Conservation (phyloP, 2,888 invertebrate species). For the Sympetrum striolatum region DNA sequence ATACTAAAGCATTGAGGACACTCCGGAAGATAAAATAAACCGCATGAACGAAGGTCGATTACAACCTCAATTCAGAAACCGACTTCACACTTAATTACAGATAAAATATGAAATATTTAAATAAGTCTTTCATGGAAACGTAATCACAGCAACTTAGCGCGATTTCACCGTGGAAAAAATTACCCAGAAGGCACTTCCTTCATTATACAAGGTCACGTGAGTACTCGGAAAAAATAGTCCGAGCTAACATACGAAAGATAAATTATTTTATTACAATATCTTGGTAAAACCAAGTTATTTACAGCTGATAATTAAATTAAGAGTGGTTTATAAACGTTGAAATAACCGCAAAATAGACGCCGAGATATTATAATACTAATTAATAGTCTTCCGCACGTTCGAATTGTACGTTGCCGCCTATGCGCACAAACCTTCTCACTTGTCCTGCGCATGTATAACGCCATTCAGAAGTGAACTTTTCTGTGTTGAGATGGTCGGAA, state of each 20-base stretch:
- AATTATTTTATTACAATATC: background rate
- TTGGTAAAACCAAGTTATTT: no score
- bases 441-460: slow-evolving; percentile 42
- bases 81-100: no score
- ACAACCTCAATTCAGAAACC: no score
- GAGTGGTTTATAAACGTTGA: no score
- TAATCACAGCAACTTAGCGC: no score
- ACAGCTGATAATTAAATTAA: no score
- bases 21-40: no score
- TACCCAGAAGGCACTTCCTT: background rate
- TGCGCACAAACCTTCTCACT: slow-evolving; percentile 21
- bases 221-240: background rate
- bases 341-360: no score
- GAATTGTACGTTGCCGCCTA: slow-evolving; percentile 31
- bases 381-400: slow-evolving; percentile 30
- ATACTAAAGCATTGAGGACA: no score
- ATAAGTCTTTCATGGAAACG: no score
- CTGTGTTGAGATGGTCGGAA: slow-evolving; percentile 19
- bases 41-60: no score
- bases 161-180: background rate
- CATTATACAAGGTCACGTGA: background rate
- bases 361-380: background rate
- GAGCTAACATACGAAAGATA: background rate
- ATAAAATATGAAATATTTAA: no score
- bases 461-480: slow-evolving; percentile 21